Base-by-base conservation (phyloP, 2,113 vertebrate genomes). In the Anser brachyrhynchus region DNA sequence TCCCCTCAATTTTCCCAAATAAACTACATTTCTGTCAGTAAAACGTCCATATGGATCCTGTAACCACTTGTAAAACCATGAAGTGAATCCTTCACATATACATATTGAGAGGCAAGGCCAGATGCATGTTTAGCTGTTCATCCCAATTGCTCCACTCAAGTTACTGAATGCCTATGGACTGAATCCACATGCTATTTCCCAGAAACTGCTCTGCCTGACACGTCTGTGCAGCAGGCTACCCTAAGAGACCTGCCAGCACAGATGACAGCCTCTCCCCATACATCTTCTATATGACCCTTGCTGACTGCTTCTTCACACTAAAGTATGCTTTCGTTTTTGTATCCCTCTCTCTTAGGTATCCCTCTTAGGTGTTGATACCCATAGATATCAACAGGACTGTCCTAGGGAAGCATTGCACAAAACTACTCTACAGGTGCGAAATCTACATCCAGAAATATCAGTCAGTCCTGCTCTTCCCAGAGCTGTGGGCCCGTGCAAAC, bases 1-100 rank as follows among this genome's bases (percentile, higher is more conserved):
- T 37, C 37, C 39, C 49, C 49, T 79, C 78, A 4, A 0, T 82
- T 72, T 74, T 75, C 66, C 87, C 81, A 33, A 92, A 81, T 43
- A 8, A 91, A 58, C 73, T 55, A 41, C 7, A 9, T 29, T 73
- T n/a, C 54, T n/a, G n/a, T 57, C 43, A 54, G 57, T 19, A 62
- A 73, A 76, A 76, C 25, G 65, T 44, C 31, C 44, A 16, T 1
- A 71, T 16, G 37, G 19, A 86, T 15, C 62, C 64, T 58, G 49
- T 39, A 91, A 93, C 82, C 37, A 71, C 41, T 70, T 43, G 31
- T 31, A 87, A 82, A 91, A 71, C 58, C 78, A 83, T 74, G 28
- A 59, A 85, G 69, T n/a, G 0, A 92, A 93, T 49, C 54, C 33
- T 70, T 82, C 44, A 2, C 43, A 73, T 70, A 87, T 69, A 51